These are phyloP conservation scores for Anseranas semipalmata DNA, from an alignment of 2,113 vertebrate species.

Conservation along the genomic window DNA sequence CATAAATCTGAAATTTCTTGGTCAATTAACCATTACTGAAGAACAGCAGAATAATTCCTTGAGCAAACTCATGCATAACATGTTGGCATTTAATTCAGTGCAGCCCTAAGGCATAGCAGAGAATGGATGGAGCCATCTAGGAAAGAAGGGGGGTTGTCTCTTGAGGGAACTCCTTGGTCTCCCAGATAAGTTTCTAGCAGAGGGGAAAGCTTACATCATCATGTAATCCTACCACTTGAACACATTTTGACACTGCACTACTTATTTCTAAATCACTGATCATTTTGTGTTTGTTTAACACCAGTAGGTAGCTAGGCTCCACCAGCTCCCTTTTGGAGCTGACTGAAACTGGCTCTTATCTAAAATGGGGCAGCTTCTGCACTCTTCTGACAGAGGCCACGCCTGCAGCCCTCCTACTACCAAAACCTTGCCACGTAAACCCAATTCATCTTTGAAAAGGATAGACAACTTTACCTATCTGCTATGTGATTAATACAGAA, in stretches of 20 bases:
- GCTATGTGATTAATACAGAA: not conserved
- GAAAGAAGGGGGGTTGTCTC: not conserved
- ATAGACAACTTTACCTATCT: not conserved
- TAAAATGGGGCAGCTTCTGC: not conserved
- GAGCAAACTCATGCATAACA: not conserved
- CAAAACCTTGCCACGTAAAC: not conserved
- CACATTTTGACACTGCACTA: not conserved
- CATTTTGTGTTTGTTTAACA: not conserved
- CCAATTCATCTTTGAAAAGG: not conserved
- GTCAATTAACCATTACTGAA: not conserved
- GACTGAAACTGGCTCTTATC: not conserved
- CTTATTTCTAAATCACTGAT: not conserved
- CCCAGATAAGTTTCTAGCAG: not conserved
- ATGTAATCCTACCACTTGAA: not conserved
- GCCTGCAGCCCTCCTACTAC: not conserved
- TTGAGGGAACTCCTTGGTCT: not conserved
- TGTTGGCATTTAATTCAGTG: not conserved
- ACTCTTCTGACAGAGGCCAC: not conserved
- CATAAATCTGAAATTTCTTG: not conserved
- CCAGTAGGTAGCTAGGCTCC: not conserved
- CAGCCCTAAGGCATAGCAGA: not conserved
- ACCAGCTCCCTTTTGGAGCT: not conserved
- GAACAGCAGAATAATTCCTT: not conserved
- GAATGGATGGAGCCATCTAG: not conserved
- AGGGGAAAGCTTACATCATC: not conserved